Conservation (phyloP, 1,140 invertebrate genomes). For the Homalodisca vitripennis region DNA sequence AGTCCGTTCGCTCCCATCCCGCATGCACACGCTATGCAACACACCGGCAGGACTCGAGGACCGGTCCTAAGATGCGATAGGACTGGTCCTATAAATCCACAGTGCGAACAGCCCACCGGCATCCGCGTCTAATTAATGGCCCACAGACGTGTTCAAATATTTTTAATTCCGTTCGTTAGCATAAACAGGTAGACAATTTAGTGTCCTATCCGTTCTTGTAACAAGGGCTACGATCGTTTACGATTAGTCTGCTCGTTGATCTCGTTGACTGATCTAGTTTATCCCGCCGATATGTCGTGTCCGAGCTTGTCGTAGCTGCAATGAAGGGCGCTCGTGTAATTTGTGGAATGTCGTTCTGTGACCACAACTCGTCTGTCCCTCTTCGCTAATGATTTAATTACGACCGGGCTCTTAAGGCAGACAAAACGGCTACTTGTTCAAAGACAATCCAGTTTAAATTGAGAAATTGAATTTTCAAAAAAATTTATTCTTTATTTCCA, state of each 20-base stretch:
- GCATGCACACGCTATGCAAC: not conserved
- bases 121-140: not conserved
- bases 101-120: not conserved
- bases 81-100: slow-evolving; percentile 20
- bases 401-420: no score
- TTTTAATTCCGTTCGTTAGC: slow-evolving; percentile 21
- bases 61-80: not conserved
- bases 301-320: no score
- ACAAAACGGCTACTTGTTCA: no score
- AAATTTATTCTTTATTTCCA: no score
- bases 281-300: no score
- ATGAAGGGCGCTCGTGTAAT: no score
- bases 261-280: not conserved
- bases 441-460: no score
- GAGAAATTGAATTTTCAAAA: no score
- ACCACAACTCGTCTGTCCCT: no score
- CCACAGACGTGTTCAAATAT: slow-evolving; percentile 20
- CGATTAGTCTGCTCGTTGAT: not conserved
- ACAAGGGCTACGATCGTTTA: slow-evolving; percentile 5
- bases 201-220: not conserved
- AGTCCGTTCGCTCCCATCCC: not conserved
- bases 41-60: not conserved
- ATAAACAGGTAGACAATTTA: slow-evolving; percentile 22
- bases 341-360: no score
- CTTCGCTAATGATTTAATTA: no score